phyloP scores from a whole-genome alignment of 2,113 vertebrate species.

The Nycticryphes semicollaris region DNA sequence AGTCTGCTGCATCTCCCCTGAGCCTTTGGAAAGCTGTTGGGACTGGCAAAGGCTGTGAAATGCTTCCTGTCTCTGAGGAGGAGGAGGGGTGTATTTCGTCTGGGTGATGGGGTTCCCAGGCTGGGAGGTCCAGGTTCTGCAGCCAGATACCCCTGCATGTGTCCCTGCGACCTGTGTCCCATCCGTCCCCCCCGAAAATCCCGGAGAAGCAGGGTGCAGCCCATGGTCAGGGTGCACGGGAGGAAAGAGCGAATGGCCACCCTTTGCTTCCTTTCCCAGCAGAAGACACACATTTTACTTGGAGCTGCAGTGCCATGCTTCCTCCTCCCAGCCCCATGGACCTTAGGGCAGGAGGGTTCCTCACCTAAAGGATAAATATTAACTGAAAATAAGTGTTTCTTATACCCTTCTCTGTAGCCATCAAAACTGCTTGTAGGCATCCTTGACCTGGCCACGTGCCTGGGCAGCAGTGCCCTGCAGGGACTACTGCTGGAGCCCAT shows the following conservation, averaged over 20 bases:
- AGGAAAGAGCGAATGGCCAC: too few species aligned
- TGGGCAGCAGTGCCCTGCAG: not conserved
- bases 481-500: rapidly evolving
- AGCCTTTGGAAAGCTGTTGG: not conserved
- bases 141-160: rapidly evolving
- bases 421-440: not conserved
- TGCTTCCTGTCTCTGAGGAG: not conserved
- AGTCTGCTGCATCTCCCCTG: not conserved
- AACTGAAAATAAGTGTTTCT: not conserved
- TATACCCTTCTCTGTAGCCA: not conserved
- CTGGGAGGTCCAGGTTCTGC: not conserved
- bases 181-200: too few species aligned
- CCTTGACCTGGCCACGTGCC: rapidly evolving
- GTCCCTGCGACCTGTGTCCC: too few species aligned
- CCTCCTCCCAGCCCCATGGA: not conserved
- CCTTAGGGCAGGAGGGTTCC: not conserved
- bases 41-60: not conserved
- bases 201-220: too few species aligned
- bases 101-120: rapidly evolving
- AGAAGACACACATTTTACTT: not conserved
- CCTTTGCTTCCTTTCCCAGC: not conserved
- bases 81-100: rapidly evolving
- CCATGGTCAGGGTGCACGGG: rapidly evolving
- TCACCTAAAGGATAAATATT: not conserved
- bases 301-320: rapidly evolving